Evolutionary conservation across 1,140 invertebrate genomes (phyloP).

Genomic region (Thrips palmi): DNA sequence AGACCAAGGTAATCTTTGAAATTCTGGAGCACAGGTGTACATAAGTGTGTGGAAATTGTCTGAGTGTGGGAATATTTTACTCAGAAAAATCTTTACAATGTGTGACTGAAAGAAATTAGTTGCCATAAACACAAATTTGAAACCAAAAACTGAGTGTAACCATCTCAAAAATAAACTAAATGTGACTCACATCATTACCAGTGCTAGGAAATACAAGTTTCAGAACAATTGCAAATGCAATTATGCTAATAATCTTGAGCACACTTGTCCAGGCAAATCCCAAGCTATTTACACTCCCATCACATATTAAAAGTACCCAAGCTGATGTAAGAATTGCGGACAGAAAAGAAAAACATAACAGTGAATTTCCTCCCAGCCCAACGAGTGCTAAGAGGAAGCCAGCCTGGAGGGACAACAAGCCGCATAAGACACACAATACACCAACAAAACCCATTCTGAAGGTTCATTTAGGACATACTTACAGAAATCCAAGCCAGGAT

Average conservation of each 20-base stretch:
- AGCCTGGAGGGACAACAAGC: too few relatives aligned
- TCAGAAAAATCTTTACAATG: conserved; percentile 56
- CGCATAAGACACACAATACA: too few relatives aligned
- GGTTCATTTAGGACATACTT: too few relatives aligned
- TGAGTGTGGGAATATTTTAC: conserved; percentile 53
- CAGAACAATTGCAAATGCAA: conserved; percentile 20
- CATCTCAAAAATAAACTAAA: conserved; percentile 6
- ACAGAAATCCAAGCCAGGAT: too few relatives aligned
- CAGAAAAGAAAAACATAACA: too few relatives aligned
- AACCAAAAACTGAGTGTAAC: not conserved
- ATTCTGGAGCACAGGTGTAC: conserved; percentile 68
- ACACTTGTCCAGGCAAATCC: too few relatives aligned
- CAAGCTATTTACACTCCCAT: too few relatives aligned
- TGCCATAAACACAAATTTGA: conserved; percentile 8
- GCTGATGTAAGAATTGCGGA: too few relatives aligned
- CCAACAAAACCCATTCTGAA: too few relatives aligned
- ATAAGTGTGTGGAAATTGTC: conserved; percentile 65
- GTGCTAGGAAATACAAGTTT: conserved; percentile 28
- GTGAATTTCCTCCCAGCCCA: too few relatives aligned
- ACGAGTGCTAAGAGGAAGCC: too few relatives aligned
- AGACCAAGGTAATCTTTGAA: conserved; percentile 52
- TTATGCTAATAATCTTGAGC: conserved; percentile 8
- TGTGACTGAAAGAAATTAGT: conserved; percentile 33
- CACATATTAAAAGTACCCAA: too few relatives aligned
- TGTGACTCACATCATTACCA: conserved; percentile 34